Percentiles rank a stretch among this genome's conserved stretches.
Conservation (phyloP, 2,888 invertebrate species). For the Limulus polyphemus region DNA sequence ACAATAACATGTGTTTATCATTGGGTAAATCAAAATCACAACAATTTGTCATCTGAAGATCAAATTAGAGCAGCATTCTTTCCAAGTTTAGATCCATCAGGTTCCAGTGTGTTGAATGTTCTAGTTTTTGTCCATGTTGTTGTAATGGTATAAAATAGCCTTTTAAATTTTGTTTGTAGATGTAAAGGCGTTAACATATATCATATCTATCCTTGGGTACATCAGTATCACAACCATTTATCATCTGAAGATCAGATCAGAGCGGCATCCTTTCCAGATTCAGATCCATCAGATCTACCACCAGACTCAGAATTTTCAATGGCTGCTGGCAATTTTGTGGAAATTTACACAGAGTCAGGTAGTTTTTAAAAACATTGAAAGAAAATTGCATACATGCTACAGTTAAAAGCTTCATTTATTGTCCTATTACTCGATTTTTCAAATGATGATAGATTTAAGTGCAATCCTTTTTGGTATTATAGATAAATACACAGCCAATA, state of each 20-base stretch:
- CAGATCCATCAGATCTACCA: conserved; percentile 56
- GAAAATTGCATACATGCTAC: background rate
- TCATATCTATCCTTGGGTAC: conserved; percentile 85
- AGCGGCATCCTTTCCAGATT: conserved; percentile 72
- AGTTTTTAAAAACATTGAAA: background rate
- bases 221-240: conserved; percentile 83
- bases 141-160: no score
- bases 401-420: background rate
- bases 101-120: no score
- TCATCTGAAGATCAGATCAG: conserved; percentile 65
- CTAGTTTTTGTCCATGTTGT: no score
- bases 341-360: conserved; percentile 48
- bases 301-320: conserved; percentile 67
- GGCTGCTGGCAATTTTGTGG: conserved; percentile 92
- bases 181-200: conserved; percentile 54
- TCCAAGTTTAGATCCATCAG: conserved; percentile 73
- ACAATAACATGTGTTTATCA: conserved; percentile 75
- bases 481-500: no score
- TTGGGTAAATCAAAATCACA: conserved; percentile 89
- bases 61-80: conserved; percentile 65
- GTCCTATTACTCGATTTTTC: no score
- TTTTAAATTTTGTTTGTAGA: conserved; percentile 31
- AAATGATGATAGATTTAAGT: no score
- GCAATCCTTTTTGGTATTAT: no score
- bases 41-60: conserved; percentile 66